Conservation (phyloP, 2,797 vertebrate genomes). For the Lophius americanus region DNA sequence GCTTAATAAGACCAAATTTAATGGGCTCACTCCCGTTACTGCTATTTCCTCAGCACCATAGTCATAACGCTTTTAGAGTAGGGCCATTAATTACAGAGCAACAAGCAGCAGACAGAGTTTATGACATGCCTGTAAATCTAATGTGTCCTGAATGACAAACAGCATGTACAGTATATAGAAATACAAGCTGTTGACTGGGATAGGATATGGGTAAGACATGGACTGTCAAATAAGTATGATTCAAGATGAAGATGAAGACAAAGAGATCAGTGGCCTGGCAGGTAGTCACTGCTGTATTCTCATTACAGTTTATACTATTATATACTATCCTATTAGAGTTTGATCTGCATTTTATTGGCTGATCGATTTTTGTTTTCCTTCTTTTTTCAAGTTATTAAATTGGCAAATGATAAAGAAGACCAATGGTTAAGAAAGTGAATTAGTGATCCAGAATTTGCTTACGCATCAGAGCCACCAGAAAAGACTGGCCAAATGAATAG, state of each 20-base stretch:
- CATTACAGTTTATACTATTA: conserved; percentile 17
- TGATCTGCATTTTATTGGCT: conserved; percentile 50
- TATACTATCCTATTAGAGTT: conserved; percentile 31
- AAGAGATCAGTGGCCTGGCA: too few species aligned
- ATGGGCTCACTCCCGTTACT: background rate
- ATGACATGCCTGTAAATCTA: conserved; percentile 21
- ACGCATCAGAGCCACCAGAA: background rate
- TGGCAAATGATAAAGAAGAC: too few species aligned
- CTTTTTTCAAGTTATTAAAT: too few species aligned
- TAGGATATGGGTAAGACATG: conserved; percentile 14
- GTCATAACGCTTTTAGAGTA: conserved; percentile 31
- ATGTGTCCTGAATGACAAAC: conserved; percentile 1
- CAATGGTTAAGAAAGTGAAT: too few species aligned
- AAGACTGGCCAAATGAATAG: background rate
- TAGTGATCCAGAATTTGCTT: too few species aligned
- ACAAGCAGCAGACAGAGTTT: background rate
- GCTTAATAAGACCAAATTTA: background rate
- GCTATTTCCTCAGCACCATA: conserved; percentile 11
- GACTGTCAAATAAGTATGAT: too few species aligned
- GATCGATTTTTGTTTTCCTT: conserved; percentile 49
- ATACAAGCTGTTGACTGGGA: background rate
- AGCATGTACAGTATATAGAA: conserved; percentile 4
- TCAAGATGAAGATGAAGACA: too few species aligned
- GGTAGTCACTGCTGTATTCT: conserved; percentile 29
- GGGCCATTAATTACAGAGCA: conserved; percentile 11